These are phyloP conservation scores for Apis cerana DNA, from an alignment of 1,140 invertebrate genomes.

Conservation along the genomic window DNA sequence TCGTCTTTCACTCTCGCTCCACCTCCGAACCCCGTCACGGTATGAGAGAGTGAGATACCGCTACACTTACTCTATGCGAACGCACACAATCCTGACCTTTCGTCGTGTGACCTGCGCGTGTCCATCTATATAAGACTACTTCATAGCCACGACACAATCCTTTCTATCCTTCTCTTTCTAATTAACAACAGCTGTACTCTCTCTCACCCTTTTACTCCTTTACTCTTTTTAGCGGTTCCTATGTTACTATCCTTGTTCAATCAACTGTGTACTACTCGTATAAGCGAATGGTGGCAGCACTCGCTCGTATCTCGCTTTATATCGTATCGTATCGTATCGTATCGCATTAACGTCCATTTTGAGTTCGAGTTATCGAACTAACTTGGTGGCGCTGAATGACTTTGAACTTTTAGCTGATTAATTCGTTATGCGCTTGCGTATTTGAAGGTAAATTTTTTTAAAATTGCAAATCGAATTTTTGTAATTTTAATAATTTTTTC, in stretches of 20 bases:
- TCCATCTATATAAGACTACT: slow-evolving; percentile 48
- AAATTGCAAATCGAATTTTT: neutral
- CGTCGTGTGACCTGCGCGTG: slow-evolving; percentile 37
- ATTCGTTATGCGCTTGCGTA: neutral
- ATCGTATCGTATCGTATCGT: slow-evolving; percentile 48
- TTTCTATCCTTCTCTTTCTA: slow-evolving; percentile 2
- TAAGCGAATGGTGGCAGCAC: slow-evolving; percentile 26
- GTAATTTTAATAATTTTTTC: neutral
- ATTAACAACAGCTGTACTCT: neutral
- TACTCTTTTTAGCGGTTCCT: slow-evolving; percentile 36
- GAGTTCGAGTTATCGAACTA: slow-evolving; percentile 23
- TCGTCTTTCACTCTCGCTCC: slow-evolving; percentile 61
- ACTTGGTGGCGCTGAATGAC: neutral
- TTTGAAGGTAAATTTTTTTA: neutral
- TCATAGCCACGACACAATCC: slow-evolving; percentile 33
- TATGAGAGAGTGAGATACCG: slow-evolving; percentile 46
- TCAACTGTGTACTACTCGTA: neutral
- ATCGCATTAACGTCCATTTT: slow-evolving; percentile 18
- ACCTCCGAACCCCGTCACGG: slow-evolving; percentile 33
- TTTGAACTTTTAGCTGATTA: neutral
- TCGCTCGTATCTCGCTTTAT: slow-evolving; percentile 32
- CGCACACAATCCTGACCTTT: slow-evolving; percentile 37
- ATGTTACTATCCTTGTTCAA: neutral
- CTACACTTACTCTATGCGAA: slow-evolving; percentile 38
- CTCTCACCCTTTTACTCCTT: slow-evolving; percentile 9